Base-by-base conservation (phyloP, 1,140 invertebrate species). In the Augochlora pura region DNA sequence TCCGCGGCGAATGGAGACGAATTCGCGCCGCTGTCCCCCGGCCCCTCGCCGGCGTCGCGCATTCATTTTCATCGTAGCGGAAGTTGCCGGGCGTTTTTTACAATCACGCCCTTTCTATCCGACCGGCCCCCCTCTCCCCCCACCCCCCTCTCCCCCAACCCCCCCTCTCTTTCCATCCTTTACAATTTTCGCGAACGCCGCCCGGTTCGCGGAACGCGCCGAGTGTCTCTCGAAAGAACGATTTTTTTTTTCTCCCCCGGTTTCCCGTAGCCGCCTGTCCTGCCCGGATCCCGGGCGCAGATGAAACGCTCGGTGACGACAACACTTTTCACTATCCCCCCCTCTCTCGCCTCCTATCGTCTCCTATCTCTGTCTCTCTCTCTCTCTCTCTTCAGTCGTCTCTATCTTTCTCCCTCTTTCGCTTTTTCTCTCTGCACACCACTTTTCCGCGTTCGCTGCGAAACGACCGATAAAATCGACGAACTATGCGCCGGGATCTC, bases 61-160 rank as follows among this genome's bases (percentile, higher is more conserved):
- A 85, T 85, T 81, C 52, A 66, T 85, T 84, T 71, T 85, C 83
- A 85, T 85, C 70, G 21, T 39, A 32, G 82, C 60, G 68, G 46
- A 80, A 78, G 60, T 78, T 78, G 14, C 12, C 60, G 60, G 74
- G 77, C 69, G 83, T 84, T 76, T 85, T 84, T 84, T 85, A 84
- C 83, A 85, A 84, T 84, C 77, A 38, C 82, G 12, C 39, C 59
- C 27, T 59, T 70, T 70, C 73, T 67, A 67, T 67, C 54, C 73
- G 38, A 21, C 49, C 27, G n/a, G n/a, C n/a, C n/a, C n/a, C n/a
- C n/a, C n/a, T n/a, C n/a, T n/a, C n/a, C n/a, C n/a, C n/a, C n/a
- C n/a, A n/a, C n/a, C n/a, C n/a, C n/a, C n/a, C n/a, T n/a, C n/a
- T n/a, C n/a, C n/a, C n/a, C n/a, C n/a, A n/a, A n/a, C n/a, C n/a